Conservation (phyloP, 2,797 vertebrate genomes). For the Allenopithecus nigroviridis region DNA sequence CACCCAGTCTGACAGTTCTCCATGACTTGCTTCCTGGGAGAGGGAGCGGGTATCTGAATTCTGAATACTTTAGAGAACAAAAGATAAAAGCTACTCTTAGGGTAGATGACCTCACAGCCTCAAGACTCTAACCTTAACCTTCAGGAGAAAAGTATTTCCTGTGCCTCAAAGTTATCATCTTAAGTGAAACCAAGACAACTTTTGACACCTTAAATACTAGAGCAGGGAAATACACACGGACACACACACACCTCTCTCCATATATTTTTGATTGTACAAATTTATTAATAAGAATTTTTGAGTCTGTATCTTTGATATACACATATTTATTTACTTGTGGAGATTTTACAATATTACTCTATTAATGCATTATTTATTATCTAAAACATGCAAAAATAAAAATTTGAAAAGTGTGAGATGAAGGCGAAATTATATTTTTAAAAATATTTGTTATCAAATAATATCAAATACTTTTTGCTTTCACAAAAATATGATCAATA, state of each 20-base stretch:
- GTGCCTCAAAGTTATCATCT: not conserved
- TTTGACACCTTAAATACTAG: not conserved
- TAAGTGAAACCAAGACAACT: not conserved
- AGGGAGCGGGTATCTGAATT: not conserved
- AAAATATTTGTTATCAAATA: not conserved
- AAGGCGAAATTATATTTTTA: not conserved
- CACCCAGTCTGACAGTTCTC: not conserved
- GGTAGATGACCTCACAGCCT: not conserved
- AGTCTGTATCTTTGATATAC: not conserved
- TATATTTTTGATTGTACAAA: not conserved
- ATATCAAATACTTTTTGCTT: not conserved
- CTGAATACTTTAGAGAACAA: not conserved
- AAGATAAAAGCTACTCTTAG: not conserved
- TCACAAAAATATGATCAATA: not conserved
- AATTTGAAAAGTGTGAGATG: not conserved
- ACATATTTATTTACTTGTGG: not conserved
- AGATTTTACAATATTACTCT: not conserved
- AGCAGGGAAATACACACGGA: not conserved
- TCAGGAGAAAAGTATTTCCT: not conserved
- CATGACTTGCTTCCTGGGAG: not conserved
- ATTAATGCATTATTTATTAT: not conserved
- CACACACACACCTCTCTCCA: not conserved
- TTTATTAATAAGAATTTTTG: not conserved
- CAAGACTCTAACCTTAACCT: not conserved
- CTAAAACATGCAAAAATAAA: not conserved